Evolutionary conservation across 2,113 vertebrate species (phyloP).

Genomic region (Hoplias malabaricus): DNA sequence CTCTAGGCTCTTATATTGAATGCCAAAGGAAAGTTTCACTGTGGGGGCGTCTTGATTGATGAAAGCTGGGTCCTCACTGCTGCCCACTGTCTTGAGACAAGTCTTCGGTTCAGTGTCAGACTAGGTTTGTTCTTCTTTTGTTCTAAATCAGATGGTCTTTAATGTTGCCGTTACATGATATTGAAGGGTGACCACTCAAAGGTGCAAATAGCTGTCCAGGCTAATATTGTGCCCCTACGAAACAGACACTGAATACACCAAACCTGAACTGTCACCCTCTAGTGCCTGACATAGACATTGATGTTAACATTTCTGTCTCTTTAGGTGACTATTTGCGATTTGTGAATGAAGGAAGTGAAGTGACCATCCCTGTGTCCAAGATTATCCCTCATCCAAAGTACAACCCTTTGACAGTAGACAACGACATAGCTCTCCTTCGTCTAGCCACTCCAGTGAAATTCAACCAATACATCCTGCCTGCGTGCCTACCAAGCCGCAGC

Average conservation of each 20-base stretch:
- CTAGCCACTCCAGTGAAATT: slow-evolving; percentile 68
- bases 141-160: no score
- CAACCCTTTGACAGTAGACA: slow-evolving; percentile 71
- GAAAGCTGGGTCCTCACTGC: slow-evolving; percentile 89
- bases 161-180: no score
- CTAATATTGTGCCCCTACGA: no score
- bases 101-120: slow-evolving; percentile 70
- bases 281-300: neutral
- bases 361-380: slow-evolving; percentile 67
- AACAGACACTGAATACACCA: no score
- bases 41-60: slow-evolving; percentile 88
- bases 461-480: slow-evolving; percentile 72
- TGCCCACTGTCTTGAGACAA: slow-evolving; percentile 82
- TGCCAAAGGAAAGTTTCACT: slow-evolving; percentile 73
- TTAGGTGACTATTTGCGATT: slow-evolving; percentile 87
- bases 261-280: neutral
- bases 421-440: slow-evolving; percentile 89
- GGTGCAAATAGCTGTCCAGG: no score
- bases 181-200: no score
- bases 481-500: slow-evolving; percentile 78
- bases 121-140: slow-evolving; percentile 76
- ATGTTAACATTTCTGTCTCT: neutral
- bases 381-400: slow-evolving; percentile 79
- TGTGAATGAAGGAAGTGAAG: slow-evolving; percentile 72
- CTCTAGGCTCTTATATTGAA: slow-evolving; percentile 78